Base-by-base conservation (phyloP, 2,888 invertebrate species). In the Synanthedon tipuliformis region DNA sequence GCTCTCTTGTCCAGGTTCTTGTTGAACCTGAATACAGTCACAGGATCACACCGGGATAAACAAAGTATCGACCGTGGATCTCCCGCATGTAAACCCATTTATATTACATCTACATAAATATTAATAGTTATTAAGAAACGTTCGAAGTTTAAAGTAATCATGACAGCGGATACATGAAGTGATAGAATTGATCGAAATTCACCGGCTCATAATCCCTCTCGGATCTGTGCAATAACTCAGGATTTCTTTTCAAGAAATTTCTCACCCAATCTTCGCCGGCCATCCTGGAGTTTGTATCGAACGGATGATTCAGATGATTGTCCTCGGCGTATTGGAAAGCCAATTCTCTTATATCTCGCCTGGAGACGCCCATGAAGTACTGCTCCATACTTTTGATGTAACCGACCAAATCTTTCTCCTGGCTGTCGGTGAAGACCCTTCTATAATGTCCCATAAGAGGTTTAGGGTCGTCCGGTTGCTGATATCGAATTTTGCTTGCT, bases 221-320 rank as follows among this genome's bases (percentile, higher is more conserved):
- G 5, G 84, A 69, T 59, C 69, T 80, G 53, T 84, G 77, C 40
- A 81, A 64, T 40, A 87, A 68, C 58, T 87, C 87, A 0, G 87
- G 84, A 57, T 88, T 84, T 54, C 88, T 66, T 56, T 87, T 88
- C 18, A 88, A 65, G 66, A 88, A 89, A 59, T 87, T 87, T 59
- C 83, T 75, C 15, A 88, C 82, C 88, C 88, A 88, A 59, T 88
- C 87, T 59, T 84, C 81, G 23, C 88, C 88, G 0, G 88, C 88
- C 84, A 88, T 88, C 52, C 84, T 70, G 48, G 79, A 75, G 70
- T 87, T 85, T 2, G 78, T 77, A 53, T 87, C 87, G 58, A 87
- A 88, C 5, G 84, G 85, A 59, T 88, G 84, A 61, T 82, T 81
- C 15, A 86, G 62, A 27, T 77, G 64, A 61, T 88, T 78, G 61